These are phyloP conservation scores for Vulpes ferrilata DNA, from an alignment of 2,113 vertebrate species.

Conservation along the genomic window DNA sequence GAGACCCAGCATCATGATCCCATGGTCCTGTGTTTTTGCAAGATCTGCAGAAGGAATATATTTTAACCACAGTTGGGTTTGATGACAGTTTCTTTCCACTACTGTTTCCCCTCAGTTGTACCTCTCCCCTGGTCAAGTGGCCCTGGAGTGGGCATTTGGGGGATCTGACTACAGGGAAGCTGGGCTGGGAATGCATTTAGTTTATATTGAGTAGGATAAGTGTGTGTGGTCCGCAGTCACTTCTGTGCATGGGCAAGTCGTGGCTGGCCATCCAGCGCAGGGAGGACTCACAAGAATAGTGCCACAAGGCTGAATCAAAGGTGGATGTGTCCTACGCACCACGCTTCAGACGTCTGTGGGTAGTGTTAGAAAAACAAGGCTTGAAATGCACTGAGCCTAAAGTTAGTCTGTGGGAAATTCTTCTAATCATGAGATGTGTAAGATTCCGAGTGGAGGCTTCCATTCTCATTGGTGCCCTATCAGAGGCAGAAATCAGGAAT, in stretches of 20 bases:
- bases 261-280: background rate
- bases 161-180: background rate
- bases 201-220: background rate
- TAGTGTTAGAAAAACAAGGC: background rate
- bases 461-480: background rate
- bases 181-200: background rate
- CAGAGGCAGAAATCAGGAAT: background rate
- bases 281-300: background rate
- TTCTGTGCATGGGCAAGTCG: background rate
- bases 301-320: background rate
- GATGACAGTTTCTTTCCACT: background rate
- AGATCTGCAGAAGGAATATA: conserved; percentile 43
- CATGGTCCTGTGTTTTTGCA: conserved; percentile 60
- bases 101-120: background rate
- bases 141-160: background rate
- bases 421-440: background rate
- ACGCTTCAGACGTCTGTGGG: background rate
- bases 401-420: background rate
- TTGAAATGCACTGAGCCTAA: background rate
- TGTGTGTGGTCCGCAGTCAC: background rate
- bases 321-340: background rate
- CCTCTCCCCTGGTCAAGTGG: background rate
- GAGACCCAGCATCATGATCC: conserved; percentile 30
- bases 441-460: background rate
- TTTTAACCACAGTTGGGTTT: conserved; percentile 21